Conservation (phyloP, 2,113 vertebrate species). For the Pseudorasbora parva region DNA sequence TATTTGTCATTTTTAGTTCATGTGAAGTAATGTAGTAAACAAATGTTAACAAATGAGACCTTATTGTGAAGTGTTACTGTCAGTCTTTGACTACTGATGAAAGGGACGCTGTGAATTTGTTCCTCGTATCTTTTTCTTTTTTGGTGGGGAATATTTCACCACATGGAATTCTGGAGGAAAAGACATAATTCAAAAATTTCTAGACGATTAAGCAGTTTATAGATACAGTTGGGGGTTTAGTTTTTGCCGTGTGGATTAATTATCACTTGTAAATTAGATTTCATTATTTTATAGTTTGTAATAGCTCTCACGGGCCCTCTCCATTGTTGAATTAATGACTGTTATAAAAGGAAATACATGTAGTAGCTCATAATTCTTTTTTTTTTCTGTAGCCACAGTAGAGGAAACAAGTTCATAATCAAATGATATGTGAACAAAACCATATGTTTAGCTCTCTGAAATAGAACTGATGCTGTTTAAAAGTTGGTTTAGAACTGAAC, state of each 20-base stretch:
- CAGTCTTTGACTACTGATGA: background rate
- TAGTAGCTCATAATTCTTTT: background rate
- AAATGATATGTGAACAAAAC: background rate
- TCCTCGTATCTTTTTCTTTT: background rate
- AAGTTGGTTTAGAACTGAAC: background rate
- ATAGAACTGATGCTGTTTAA: constrained; percentile 5
- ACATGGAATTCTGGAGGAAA: background rate
- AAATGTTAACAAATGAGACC: too few species aligned
- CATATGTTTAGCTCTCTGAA: background rate
- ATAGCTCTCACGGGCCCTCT: background rate
- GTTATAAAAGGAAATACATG: background rate
- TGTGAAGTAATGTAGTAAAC: too few species aligned
- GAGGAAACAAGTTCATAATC: background rate
- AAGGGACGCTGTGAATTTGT: background rate
- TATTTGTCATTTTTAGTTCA: too few species aligned
- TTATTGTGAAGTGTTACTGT: background rate
- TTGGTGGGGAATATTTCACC: background rate
- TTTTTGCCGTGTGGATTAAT: background rate
- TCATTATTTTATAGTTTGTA: background rate
- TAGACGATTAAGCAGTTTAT: background rate
- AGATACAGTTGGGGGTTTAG: background rate
- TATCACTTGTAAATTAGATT: background rate
- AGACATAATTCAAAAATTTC: background rate
- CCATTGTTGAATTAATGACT: background rate
- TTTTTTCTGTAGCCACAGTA: background rate